phyloP scores from a whole-genome alignment of 2,113 vertebrate genomes.

The Riparia riparia region DNA sequence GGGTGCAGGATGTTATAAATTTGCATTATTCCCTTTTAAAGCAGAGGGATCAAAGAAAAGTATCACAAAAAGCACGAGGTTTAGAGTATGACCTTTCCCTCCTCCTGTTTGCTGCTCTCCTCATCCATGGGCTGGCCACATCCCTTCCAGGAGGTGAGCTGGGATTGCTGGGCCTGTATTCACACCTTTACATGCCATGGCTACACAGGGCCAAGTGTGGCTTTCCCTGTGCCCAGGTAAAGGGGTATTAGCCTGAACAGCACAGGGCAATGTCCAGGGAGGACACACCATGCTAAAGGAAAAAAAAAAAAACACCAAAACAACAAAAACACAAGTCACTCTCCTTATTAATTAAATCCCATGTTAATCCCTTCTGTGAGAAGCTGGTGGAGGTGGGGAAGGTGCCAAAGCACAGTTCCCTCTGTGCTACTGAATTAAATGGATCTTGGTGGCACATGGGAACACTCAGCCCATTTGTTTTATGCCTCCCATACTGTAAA shows the following conservation, averaged over 20 bases:
- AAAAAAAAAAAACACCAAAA: no score
- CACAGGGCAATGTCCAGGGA: neutral
- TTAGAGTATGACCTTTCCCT: neutral
- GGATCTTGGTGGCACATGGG: neutral
- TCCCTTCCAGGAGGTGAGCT: neutral
- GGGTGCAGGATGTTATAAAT: neutral
- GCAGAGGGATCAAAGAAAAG: neutral
- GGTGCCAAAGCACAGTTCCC: neutral
- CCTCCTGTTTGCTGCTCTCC: neutral
- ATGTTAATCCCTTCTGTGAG: neutral
- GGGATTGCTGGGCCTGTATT: neutral
- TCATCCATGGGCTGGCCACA: no score
- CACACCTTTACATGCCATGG: neutral
- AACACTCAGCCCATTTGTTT: neutral
- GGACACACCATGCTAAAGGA: neutral
- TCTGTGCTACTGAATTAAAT: neutral
- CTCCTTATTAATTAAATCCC: neutral
- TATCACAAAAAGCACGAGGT: accelerated
- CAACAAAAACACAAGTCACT: neutral
- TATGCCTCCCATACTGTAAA: neutral
- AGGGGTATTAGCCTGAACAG: neutral
- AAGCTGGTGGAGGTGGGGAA: neutral
- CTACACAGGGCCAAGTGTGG: accelerated
- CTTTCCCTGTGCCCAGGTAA: no score
- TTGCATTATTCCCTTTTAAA: neutral